Conservation (phyloP, 2,888 invertebrate species). For the Drosophila silvestris region DNA sequence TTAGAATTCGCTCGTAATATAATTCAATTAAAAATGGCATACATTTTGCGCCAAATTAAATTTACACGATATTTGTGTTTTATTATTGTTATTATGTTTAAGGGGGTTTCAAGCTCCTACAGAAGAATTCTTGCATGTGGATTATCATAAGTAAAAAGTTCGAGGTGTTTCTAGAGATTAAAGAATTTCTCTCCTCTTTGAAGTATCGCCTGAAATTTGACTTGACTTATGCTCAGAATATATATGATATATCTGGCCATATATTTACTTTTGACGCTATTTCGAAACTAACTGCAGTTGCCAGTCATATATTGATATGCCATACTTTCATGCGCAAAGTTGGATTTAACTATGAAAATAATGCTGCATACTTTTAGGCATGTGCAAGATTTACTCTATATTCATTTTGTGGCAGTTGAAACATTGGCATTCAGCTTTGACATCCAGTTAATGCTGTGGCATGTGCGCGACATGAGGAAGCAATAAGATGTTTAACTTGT, state of each 20-base stretch:
- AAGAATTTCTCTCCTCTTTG: neutral
- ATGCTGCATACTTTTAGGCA: slow-evolving; percentile 30
- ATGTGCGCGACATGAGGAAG: slow-evolving; percentile 70
- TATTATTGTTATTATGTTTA: neutral
- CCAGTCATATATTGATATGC: neutral
- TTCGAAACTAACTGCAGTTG: neutral
- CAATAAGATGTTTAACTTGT: slow-evolving; percentile 41
- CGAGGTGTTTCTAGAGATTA: neutral
- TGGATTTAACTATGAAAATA: neutral
- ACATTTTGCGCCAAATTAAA: slow-evolving; percentile 8
- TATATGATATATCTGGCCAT: neutral
- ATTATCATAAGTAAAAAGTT: neutral
- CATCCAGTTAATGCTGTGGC: slow-evolving; percentile 48
- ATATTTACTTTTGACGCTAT: neutral
- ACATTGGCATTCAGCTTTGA: slow-evolving; percentile 9
- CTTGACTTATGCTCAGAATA: neutral
- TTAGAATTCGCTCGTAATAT: slow-evolving; percentile 50
- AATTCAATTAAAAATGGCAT: slow-evolving; percentile 26
- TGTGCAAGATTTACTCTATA: fast-evolving
- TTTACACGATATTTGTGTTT: neutral
- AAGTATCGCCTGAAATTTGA: neutral
- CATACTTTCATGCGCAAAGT: slow-evolving; percentile 17
- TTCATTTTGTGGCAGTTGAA: slow-evolving; percentile 7
- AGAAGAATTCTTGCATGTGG: too few species aligned
- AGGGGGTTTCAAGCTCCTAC: too few species aligned